Evolutionary conservation across 2,888 invertebrate genomes (phyloP).

Genomic region (Axea sp.): DNA sequence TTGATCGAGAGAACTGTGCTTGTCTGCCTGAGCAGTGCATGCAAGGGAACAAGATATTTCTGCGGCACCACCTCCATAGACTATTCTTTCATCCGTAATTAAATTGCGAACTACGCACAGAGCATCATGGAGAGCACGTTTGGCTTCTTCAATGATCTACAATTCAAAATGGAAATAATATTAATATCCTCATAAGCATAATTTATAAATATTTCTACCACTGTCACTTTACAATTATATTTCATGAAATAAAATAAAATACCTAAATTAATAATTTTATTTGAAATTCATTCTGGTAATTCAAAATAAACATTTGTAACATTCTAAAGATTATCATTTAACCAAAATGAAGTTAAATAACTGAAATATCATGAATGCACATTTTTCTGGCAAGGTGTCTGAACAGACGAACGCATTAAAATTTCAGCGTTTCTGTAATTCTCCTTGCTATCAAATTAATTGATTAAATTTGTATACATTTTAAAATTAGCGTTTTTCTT

Average conservation of each 20-base stretch:
- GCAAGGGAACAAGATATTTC: slow-evolving; percentile 97
- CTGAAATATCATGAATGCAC: slow-evolving; percentile 52
- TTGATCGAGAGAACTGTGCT: slow-evolving; percentile 94
- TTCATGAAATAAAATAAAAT: no score
- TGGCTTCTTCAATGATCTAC: slow-evolving; percentile 87
- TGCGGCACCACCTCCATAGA: slow-evolving; percentile 98
- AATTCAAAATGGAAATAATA: no score
- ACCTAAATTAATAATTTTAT: no score
- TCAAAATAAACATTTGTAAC: slow-evolving; percentile 56
- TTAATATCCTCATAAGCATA: no score
- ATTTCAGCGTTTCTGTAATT: slow-evolving; percentile 71
- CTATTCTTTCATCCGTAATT: slow-evolving; percentile 86
- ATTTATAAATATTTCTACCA: no score
- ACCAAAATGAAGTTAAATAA: slow-evolving; percentile 12
- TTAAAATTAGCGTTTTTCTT: no score
- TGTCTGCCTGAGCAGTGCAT: slow-evolving; percentile 93
- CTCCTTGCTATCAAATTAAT: slow-evolving; percentile 70
- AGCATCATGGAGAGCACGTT: slow-evolving; percentile 87
- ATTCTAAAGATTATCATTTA: slow-evolving; percentile 42
- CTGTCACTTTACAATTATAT: no score
- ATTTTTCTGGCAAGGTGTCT: slow-evolving; percentile 77
- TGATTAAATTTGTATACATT: background rate
- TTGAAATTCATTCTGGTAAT: no score
- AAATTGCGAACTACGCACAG: slow-evolving; percentile 87
- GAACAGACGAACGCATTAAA: slow-evolving; percentile 68